Evolutionary conservation across 2,113 vertebrate genomes (phyloP), one percentile per base, ranked within the genome.

Genomic region (Scartelaos histophorus): DNA sequence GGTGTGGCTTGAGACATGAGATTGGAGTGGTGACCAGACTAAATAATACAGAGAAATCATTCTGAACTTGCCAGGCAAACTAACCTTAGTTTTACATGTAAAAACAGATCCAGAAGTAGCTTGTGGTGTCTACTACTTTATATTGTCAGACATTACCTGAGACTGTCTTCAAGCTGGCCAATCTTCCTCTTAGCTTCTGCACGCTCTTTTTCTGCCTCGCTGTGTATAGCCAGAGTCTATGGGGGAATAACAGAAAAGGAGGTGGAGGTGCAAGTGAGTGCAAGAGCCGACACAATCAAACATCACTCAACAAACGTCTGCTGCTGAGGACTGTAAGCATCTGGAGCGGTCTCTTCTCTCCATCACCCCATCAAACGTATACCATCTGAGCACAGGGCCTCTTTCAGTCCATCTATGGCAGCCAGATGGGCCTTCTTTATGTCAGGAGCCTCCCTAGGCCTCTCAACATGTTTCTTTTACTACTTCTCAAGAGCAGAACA

Each of bases 141-240:
- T 51, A 29, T 19, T 72, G 49, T 74, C 19, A 19, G 15, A 60
- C 45, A 56, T 61, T 89, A 94, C 94, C 92, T 94, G 82, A 94
- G 82, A 38, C 82, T 65, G 43, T 93, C 93, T 70, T 93, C 91
- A 12, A 94, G 87, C 72, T 82, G 91, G 66, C 71, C 71, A 3
- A 85, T 89, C 82, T 87, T 93, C 85, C 82, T 92, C 68, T 78
- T 91, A 60, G 89, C 78, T 25, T 93, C 89, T 3, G 67, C 65
- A 56, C 67, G 89, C 38, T 93, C 92, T 75, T 82, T 91, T 70
- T 94, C 93, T 46, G 87, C 87, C 70, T 93, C 90, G 3, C 29
- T 86, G 56, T 92, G 91, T 71, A 91, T 66, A 21, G 75, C 71
- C 65, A 83, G 85, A 71, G 93, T 83, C 94, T 94, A 82, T 54